phyloP scores from a whole-genome alignment of 2,113 vertebrate species.

The Gobiocypris rarus region DNA sequence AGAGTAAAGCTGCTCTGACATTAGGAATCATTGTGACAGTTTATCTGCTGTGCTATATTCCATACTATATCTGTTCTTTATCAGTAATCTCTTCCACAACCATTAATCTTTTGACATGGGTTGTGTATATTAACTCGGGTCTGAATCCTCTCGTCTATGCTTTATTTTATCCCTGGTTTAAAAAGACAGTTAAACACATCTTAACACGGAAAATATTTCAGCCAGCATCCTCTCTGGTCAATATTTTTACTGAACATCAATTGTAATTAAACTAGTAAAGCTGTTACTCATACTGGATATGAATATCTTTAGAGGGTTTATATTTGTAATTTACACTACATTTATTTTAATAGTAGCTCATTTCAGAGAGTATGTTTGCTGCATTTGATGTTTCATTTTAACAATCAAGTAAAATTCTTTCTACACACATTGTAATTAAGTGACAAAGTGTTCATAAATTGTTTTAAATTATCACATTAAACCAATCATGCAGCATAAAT shows the following conservation, averaged over 20 bases:
- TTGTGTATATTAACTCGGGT: background rate
- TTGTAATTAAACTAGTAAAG: background rate
- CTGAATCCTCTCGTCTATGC: background rate
- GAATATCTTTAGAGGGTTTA: too few relatives aligned
- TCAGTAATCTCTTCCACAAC: background rate
- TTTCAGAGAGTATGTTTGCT: too few relatives aligned
- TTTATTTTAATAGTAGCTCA: too few relatives aligned
- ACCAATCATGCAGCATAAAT: background rate
- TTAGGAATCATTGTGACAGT: background rate
- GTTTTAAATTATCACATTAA: background rate
- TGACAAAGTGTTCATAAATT: too few relatives aligned
- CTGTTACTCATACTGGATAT: background rate
- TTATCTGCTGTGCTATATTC: slow-evolving; percentile 8
- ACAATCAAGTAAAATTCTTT: too few relatives aligned
- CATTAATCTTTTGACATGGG: background rate
- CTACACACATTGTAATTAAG: too few relatives aligned
- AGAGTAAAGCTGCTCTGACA: too few relatives aligned
- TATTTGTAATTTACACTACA: too few relatives aligned
- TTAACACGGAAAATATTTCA: slow-evolving; percentile 8
- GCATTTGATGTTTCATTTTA: too few relatives aligned
- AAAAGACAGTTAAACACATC: slow-evolving; percentile 11
- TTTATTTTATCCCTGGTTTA: slow-evolving; percentile 27
- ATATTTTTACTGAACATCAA: background rate
- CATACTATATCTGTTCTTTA: background rate
- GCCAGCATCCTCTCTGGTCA: background rate